Conservation (phyloP, 2,888 invertebrate genomes). For the Cantharis flavilabris region DNA sequence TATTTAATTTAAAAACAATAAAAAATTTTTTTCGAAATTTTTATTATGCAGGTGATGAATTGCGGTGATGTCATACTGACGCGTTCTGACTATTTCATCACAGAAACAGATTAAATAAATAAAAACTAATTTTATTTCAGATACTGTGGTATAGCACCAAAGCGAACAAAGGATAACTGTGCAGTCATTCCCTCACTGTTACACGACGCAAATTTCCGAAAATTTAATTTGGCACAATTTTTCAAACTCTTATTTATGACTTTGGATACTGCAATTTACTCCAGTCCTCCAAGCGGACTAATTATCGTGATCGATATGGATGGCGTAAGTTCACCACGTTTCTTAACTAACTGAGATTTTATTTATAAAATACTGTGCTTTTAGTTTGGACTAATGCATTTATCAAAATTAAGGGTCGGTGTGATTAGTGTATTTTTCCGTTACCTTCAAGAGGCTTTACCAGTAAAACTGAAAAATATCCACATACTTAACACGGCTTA, state of each 20-base stretch:
- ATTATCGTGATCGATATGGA: conserved; percentile 71
- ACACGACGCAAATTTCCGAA: conserved; percentile 60
- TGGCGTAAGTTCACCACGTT: conserved; percentile 58
- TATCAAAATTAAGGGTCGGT: conserved; percentile 38
- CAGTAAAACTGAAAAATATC: conserved; percentile 67
- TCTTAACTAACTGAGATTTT: neutral
- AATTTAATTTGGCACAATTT: conserved; percentile 63
- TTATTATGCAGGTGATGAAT: too few species aligned
- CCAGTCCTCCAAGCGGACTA: conserved; percentile 63
- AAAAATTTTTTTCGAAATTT: too few species aligned
- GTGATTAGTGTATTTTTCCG: conserved; percentile 66
- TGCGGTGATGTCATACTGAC: too few species aligned
- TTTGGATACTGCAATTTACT: conserved; percentile 59
- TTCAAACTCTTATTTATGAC: conserved; percentile 57
- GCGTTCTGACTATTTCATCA: too few species aligned
- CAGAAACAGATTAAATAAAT: too few species aligned
- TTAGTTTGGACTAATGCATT: conserved; percentile 40
- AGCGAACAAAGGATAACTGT: conserved; percentile 63
- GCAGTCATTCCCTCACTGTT: conserved; percentile 66
- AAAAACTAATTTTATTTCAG: conserved; percentile 6
- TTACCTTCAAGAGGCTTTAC: conserved; percentile 71
- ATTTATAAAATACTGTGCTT: neutral
- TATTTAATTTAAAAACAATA: too few species aligned
- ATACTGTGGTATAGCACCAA: conserved; percentile 58
- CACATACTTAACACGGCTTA: conserved; percentile 66